Percentiles rank a stretch among this genome's conserved stretches.
phyloP scores from a whole-genome alignment of 53 echinoderm and acorn worm genomes.

The Zoroaster sp. region DNA sequence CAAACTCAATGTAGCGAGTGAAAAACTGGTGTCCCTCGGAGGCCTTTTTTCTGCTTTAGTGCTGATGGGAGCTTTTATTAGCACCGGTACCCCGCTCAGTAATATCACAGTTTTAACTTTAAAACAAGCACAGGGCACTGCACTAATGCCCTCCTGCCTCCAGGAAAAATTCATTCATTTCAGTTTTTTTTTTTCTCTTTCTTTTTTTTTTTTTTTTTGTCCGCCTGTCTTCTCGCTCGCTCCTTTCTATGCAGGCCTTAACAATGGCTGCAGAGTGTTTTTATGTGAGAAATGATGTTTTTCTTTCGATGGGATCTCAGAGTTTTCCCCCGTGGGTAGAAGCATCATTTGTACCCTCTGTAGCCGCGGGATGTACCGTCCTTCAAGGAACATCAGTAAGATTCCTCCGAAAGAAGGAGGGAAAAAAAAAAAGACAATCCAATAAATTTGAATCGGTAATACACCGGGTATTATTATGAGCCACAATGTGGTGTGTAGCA shows the following conservation, averaged over 20 bases:
- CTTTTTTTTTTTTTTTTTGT: background rate
- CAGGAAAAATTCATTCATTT: slow-evolving; percentile 36
- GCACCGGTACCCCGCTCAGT: slow-evolving; percentile 23
- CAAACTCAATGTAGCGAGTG: slow-evolving; percentile 4
- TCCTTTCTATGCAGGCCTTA: background rate
- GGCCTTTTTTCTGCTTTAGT: slow-evolving; percentile 47
- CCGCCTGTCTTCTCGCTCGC: background rate
- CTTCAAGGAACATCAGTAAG: background rate
- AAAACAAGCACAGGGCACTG: slow-evolving; percentile 50
- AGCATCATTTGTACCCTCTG: background rate
- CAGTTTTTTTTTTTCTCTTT: slow-evolving; percentile 4
- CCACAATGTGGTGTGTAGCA: background rate
- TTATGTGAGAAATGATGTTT: slow-evolving; percentile 20
- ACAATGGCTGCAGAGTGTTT: slow-evolving; percentile 39
- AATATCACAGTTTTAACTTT: slow-evolving; percentile 29
- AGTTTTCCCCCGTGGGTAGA: background rate
- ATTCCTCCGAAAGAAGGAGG: background rate
- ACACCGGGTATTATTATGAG: background rate
- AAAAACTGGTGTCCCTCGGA: slow-evolving; percentile 33
- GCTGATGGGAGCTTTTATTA: slow-evolving; percentile 57
- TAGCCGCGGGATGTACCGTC: background rate
- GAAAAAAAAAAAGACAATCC: background rate
- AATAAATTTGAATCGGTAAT: background rate
- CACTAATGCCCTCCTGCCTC: slow-evolving; percentile 43
- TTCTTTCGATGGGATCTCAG: background rate